phyloP scores from a whole-genome alignment of 2,797 vertebrate genomes.

The Takifugu rubripes region DNA sequence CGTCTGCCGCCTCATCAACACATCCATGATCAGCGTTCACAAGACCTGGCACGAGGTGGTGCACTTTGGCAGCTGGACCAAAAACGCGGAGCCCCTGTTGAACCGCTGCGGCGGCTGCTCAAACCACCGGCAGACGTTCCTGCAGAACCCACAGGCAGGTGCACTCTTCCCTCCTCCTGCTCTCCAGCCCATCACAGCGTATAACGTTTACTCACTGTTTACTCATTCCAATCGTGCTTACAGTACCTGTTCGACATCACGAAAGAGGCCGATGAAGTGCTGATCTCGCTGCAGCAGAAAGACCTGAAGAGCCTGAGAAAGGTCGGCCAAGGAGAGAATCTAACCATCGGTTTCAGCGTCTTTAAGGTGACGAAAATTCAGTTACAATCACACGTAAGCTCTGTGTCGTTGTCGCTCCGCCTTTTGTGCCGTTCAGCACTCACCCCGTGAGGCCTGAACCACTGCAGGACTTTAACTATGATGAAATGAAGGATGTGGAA shows the following conservation, averaged over 20 bases:
- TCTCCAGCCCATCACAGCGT: too few species aligned
- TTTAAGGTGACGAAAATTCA: slow-evolving; percentile 77
- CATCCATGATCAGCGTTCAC: slow-evolving; percentile 81
- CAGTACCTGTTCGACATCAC: slow-evolving; percentile 89
- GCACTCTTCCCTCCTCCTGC: too few species aligned
- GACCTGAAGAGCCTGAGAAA: slow-evolving; percentile 83
- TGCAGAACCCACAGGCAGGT: slow-evolving; percentile 89
- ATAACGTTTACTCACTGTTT: background rate
- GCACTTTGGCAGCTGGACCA: slow-evolving; percentile 82
- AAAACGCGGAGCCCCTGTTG: slow-evolving; percentile 78
- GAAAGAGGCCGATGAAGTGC: slow-evolving; percentile 82
- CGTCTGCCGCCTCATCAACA: slow-evolving; percentile 87
- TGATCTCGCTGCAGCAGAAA: slow-evolving; percentile 88
- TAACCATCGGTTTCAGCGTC: slow-evolving; percentile 84
- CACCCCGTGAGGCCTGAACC: too few species aligned
- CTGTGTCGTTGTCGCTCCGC: too few species aligned
- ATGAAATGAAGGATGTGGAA: too few species aligned
- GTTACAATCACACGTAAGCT: background rate
- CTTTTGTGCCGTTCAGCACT: too few species aligned
- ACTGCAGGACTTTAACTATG: too few species aligned
- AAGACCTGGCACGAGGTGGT: slow-evolving; percentile 85
- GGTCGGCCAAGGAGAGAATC: slow-evolving; percentile 82
- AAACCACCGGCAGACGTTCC: slow-evolving; percentile 85
- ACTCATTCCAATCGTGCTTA: slow-evolving; percentile 13
- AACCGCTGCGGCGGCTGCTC: slow-evolving; percentile 90